Percentiles rank a stretch among this genome's conserved stretches.
Evolutionary conservation across 2,888 invertebrate genomes (phyloP).

Genomic region (Reticulitermes lucifugus): DNA sequence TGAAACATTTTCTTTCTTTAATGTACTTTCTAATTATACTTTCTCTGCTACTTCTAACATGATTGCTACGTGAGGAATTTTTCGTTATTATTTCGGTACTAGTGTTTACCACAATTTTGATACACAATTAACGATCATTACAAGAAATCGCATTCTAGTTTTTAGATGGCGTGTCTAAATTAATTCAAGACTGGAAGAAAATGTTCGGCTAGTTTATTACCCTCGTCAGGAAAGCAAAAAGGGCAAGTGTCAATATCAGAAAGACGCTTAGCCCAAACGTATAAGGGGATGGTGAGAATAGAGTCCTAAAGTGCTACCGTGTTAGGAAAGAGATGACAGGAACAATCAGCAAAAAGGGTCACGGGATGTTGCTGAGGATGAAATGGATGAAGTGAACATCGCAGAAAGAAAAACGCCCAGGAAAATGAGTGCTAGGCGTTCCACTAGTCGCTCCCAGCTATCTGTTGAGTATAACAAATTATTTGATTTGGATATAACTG

Average conservation of each 20-base stretch:
- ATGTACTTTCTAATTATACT: background rate
- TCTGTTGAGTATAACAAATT: too few species aligned
- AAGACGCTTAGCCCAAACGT: background rate
- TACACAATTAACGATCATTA: background rate
- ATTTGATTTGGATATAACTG: too few species aligned
- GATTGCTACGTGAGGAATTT: background rate
- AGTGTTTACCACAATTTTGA: background rate
- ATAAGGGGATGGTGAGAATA: background rate
- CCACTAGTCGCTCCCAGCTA: too few species aligned
- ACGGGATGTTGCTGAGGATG: background rate
- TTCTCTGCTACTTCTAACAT: background rate
- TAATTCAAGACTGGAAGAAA: background rate
- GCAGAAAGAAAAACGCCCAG: too few species aligned
- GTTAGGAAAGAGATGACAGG: background rate
- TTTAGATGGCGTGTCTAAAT: background rate
- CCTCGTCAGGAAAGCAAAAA: slow-evolving; percentile 5
- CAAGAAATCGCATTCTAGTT: background rate
- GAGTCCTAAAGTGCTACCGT: background rate
- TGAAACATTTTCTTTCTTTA: too few species aligned
- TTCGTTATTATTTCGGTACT: background rate
- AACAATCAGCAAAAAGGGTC: background rate
- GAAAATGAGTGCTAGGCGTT: too few species aligned
- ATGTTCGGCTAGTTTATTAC: background rate
- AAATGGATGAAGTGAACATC: background rate
- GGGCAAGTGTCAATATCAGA: slow-evolving; percentile 3